Conservation (phyloP, 2,888 invertebrate genomes). For the Temnothorax unifasciatus region DNA sequence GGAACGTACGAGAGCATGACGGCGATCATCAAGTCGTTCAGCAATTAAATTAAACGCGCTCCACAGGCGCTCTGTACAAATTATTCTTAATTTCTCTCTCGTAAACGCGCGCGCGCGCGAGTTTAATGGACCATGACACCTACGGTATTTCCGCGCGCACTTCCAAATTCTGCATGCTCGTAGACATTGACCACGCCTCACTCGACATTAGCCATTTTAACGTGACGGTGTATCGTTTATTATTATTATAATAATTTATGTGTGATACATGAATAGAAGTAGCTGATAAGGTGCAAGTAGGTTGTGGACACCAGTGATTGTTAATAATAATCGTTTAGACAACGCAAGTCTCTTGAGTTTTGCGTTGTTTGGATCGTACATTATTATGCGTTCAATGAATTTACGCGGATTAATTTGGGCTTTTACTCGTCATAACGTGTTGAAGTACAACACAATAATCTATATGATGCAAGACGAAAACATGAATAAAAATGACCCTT, state of each 20-base stretch:
- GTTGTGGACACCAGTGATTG: constrained; percentile 18
- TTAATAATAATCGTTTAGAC: background rate
- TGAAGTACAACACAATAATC: background rate
- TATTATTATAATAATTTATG: constrained; percentile 37
- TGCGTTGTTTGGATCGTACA: background rate
- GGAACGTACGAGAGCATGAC: constrained; percentile 92
- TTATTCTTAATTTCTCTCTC: constrained; percentile 58
- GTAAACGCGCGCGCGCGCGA: constrained; percentile 39
- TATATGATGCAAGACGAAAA: background rate
- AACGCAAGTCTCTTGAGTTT: background rate
- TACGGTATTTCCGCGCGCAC: constrained; percentile 1
- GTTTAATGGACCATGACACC: constrained; percentile 72
- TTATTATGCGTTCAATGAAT: constrained; percentile 4
- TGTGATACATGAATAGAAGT: constrained; percentile 45
- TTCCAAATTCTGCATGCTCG: constrained; percentile 20
- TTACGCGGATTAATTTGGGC: background rate
- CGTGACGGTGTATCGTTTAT: background rate
- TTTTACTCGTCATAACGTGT: background rate
- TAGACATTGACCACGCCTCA: background rate
- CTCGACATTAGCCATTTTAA: constrained; percentile 4
- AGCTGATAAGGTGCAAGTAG: constrained; percentile 24
- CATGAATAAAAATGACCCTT: background rate
- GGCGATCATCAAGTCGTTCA: constrained; percentile 88
- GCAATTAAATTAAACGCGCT: constrained; percentile 54
- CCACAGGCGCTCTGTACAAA: constrained; percentile 55